Conservation (phyloP, 2,888 invertebrate genomes). For the Tiliacea citrago region DNA sequence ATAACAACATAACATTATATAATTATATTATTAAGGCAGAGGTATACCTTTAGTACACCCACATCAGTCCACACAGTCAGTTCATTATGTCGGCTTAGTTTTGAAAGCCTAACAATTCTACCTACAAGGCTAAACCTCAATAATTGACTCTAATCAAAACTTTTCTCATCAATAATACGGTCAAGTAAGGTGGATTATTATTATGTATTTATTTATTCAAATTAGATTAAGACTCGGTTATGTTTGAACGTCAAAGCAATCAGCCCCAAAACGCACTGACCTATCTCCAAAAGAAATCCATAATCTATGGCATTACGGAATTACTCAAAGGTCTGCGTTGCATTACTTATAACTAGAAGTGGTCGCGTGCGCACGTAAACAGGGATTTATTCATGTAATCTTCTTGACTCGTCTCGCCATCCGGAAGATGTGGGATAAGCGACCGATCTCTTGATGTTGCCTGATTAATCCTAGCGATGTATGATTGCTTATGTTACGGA, state of each 20-base stretch:
- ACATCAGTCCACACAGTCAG: no score
- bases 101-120: neutral
- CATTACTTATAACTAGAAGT: slow-evolving; percentile 72
- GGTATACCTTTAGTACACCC: no score
- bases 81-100: neutral
- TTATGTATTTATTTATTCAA: no score
- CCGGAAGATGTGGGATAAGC: slow-evolving; percentile 25
- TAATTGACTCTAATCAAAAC: no score
- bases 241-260: no score
- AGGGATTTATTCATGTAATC: slow-evolving; percentile 70
- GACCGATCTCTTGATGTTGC: slow-evolving; percentile 34
- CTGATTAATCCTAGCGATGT: slow-evolving; percentile 9
- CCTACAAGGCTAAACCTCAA: neutral
- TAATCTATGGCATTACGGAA: slow-evolving; percentile 68
- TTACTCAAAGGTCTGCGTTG: slow-evolving; percentile 73
- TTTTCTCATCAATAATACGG: no score
- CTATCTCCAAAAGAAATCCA: slow-evolving; percentile 7
- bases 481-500: neutral
- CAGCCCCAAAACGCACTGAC: neutral
- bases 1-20: no score
- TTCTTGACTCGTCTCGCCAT: slow-evolving; percentile 35
- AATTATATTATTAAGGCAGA: no score
- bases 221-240: no score
- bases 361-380: slow-evolving; percentile 69
- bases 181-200: no score